Evolutionary conservation across 2,797 vertebrate species (phyloP), one percentile per base, ranked within the genome.

Genomic region (Ptychadena robeensis): DNA sequence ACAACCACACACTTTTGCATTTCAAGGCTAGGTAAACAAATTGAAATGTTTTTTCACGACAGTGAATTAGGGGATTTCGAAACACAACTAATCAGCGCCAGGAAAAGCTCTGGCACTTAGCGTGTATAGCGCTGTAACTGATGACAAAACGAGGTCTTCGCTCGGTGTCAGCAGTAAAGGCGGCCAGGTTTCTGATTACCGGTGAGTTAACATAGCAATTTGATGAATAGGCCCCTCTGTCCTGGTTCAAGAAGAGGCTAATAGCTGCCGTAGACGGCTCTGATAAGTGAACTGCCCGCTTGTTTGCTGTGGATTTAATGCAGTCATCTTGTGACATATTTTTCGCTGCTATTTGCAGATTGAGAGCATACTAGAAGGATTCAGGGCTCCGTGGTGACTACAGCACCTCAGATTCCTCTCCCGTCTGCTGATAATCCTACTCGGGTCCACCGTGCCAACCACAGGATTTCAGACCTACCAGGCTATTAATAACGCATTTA

Each of bases 141-240:
- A 78, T 37, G 25, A 44, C n/a, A 73, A 73, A 48, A 40, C 4
- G 32, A 80, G 32, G 57, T 66, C 22, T 59, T 37, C 14, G n/a
- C 44, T 70, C 32, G 18, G 44, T 31, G 28, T 27, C 25, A 59
- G 37, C 27, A 76, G 48, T 10, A 37, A 53, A 53, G 48, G 57
- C 44, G 66, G 69, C 59, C 15, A 34, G 74, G 81, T 72, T 78
- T 82, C 81, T 77, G 32, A 31, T 82, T 82, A 71, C 73, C 35
- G 73, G 81, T 71, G 73, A 77, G 65, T 65, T n/a, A 77, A 30
- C 57, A 77, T 64, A 53, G 73, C 65, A 77, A 73, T 57, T 48
- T n/a, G 57, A 82, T 82, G 66, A 82, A 82, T 82, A 70, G 81
- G 53, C 27, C 73, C 73, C 57, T 82, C 67, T 82, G 67, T 82